These are phyloP conservation scores for Pimephales promelas DNA, from an alignment of 2,113 vertebrate species.

Conservation along the genomic window DNA sequence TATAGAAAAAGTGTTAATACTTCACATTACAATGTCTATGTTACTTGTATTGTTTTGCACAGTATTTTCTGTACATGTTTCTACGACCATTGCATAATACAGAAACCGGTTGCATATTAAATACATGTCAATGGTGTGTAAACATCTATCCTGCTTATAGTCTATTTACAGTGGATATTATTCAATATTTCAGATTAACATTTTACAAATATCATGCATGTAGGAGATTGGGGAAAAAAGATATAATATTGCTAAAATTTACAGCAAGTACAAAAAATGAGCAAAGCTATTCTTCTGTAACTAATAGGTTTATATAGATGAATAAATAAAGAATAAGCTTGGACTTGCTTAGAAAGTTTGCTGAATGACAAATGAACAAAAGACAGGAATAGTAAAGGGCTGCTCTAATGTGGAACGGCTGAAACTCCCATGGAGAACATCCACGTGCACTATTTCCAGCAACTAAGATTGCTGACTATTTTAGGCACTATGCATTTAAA, in stretches of 20 bases:
- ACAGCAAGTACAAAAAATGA: not conserved
- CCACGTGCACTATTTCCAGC: conserved; percentile 15
- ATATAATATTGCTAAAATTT: not conserved
- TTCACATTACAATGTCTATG: not conserved
- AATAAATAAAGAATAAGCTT: conserved; percentile 35
- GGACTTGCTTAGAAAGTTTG: conserved; percentile 25
- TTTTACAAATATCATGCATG: not conserved
- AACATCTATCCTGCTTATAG: not conserved
- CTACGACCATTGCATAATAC: not conserved
- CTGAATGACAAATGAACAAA: conserved; percentile 17
- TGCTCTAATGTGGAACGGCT: conserved; percentile 17
- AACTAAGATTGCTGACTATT: conserved; percentile 5
- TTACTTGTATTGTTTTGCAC: not conserved
- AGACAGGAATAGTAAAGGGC: not conserved
- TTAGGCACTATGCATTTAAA: conserved; percentile 15
- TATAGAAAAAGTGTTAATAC: not conserved
- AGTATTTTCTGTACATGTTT: not conserved
- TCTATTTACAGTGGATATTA: not conserved
- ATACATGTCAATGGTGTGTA: not conserved
- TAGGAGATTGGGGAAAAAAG: not conserved
- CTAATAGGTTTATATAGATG: not conserved
- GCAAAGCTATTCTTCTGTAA: not conserved
- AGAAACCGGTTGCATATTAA: no score
- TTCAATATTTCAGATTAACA: not conserved
- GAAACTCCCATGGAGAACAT: conserved; percentile 8